A percentile compares a stretch with the other conserved stretches of the same genome.
Conservation (phyloP, 2,797 vertebrate species). For the Gymnothorax reevesii region DNA sequence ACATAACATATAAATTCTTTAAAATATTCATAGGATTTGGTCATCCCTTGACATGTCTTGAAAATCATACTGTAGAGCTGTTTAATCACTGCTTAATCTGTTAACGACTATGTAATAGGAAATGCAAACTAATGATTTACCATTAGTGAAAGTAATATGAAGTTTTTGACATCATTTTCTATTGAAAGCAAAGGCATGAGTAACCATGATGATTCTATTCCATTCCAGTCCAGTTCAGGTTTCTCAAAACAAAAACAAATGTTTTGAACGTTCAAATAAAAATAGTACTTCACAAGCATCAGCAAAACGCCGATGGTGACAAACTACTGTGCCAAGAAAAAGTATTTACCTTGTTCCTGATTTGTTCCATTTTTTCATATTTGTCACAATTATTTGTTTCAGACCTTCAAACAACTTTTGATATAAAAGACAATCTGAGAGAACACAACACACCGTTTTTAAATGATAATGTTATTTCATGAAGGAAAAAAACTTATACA, state of each 20-base stretch:
- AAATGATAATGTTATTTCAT: too few species aligned
- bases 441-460: too few species aligned
- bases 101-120: not conserved
- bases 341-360: too few species aligned
- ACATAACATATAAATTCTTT: not conserved
- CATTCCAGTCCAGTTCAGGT: not conserved
- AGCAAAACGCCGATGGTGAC: not conserved
- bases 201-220: not conserved
- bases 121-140: not conserved
- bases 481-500: too few species aligned
- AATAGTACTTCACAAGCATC: not conserved
- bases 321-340: not conserved
- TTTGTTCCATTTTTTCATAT: too few species aligned
- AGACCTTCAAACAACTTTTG: too few species aligned
- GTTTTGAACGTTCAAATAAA: not conserved
- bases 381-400: too few species aligned
- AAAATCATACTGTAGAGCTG: not conserved
- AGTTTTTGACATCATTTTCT: not conserved
- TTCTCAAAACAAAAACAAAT: conserved; percentile 6
- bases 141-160: not conserved
- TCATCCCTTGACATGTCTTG: not conserved
- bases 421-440: too few species aligned
- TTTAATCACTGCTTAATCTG: not conserved
- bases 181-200: not conserved
- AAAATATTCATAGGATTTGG: not conserved